Conservation (phyloP, 2,888 invertebrate genomes). For the Microplitis manilae region DNA sequence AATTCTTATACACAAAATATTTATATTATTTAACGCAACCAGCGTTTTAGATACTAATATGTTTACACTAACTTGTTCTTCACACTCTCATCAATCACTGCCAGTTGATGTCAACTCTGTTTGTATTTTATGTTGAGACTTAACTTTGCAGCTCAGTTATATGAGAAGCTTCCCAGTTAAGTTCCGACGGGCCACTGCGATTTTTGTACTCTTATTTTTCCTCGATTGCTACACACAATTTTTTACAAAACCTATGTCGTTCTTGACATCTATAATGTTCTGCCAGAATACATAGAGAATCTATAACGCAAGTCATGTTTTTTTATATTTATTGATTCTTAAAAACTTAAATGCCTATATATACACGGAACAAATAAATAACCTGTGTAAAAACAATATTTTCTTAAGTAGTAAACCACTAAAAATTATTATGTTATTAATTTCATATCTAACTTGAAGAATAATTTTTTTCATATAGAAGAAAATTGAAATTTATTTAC, state of each 20-base stretch:
- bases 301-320: background rate
- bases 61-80: slow-evolving; percentile 68
- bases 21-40: background rate
- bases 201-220: background rate
- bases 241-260: background rate
- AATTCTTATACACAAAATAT: background rate
- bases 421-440: too few species aligned
- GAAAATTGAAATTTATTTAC: too few species aligned
- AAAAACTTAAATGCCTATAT: too few species aligned
- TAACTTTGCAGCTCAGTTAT: background rate
- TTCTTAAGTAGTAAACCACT: too few species aligned
- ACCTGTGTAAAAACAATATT: too few species aligned
- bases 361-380: too few species aligned
- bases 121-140: slow-evolving; percentile 37
- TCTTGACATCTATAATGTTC: background rate
- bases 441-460: too few species aligned
- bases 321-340: too few species aligned
- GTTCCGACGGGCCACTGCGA: background rate
- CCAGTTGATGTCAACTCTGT: slow-evolving; percentile 56
- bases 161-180: background rate
- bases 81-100: slow-evolving; percentile 68
- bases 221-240: background rate
- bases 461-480: too few species aligned
- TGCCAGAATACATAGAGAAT: background rate
- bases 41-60: slow-evolving; percentile 63